These are phyloP conservation scores for Heliconius cydno DNA, from an alignment of 2,888 invertebrate species.

Conservation along the genomic window DNA sequence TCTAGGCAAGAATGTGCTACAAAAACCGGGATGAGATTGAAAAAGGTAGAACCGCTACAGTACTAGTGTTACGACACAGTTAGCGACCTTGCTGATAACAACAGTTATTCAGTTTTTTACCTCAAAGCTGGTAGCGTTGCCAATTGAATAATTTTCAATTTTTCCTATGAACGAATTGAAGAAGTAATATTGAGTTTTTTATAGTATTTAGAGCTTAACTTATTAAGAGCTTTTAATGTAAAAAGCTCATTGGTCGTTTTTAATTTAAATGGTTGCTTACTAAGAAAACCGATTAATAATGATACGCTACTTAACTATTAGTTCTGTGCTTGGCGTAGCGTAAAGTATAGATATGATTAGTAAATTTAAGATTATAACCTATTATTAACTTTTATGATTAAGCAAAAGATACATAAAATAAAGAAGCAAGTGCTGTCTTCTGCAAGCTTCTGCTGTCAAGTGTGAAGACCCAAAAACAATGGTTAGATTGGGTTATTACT, in stretches of 20 bases:
- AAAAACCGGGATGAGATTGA: conserved; percentile 19
- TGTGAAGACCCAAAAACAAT: no score
- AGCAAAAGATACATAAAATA: neutral
- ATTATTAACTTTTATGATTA: neutral
- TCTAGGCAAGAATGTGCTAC: neutral
- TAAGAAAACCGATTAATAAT: conserved; percentile 7
- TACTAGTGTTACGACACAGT: conserved; percentile 25
- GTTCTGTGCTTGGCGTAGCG: neutral
- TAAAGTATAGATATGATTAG: neutral
- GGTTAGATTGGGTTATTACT: no score
- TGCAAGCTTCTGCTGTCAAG: no score
- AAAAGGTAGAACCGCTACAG: conserved; percentile 25
- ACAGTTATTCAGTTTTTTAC: conserved; percentile 18
- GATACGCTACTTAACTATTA: neutral
- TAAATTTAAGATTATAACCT: neutral
- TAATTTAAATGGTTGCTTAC: neutral
- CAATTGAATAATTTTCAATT: conserved; percentile 3
- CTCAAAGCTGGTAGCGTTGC: neutral
- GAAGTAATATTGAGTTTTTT: conserved; percentile 1
- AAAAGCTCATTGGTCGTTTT: conserved; percentile 3
- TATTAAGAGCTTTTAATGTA: conserved; percentile 11
- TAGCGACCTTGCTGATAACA: conserved; percentile 27
- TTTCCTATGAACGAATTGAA: conserved; percentile 4
- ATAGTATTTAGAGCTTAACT: neutral
- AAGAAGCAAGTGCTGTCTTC: neutral